Evolutionary conservation across 2,888 invertebrate genomes (phyloP).

Genomic region (Torymus aiolomorphi): DNA sequence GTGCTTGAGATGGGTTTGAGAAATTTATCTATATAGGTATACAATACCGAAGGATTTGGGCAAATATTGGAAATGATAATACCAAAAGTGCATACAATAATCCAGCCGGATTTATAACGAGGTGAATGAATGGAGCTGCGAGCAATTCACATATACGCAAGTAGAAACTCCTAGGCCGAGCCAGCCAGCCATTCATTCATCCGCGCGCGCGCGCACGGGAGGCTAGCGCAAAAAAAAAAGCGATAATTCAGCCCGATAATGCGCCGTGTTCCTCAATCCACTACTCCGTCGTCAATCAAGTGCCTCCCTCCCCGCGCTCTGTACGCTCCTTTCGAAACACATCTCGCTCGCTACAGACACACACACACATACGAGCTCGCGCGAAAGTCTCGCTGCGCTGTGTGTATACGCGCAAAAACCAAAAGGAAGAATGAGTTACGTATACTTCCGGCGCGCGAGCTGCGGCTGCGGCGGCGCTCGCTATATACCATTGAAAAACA

Average conservation of each 20-base stretch:
- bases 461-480: too few relatives aligned
- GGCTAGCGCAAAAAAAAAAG: neutral
- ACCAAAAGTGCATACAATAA: too few relatives aligned
- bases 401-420: slow-evolving; percentile 3
- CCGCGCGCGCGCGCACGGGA: neutral
- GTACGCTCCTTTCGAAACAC: slow-evolving; percentile 27
- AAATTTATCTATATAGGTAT: too few relatives aligned
- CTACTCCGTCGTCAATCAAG: slow-evolving; percentile 14
- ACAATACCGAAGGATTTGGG: too few relatives aligned
- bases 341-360: neutral
- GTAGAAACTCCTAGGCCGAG: too few relatives aligned
- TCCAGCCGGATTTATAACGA: too few relatives aligned
- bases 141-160: too few relatives aligned
- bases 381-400: neutral
- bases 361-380: neutral
- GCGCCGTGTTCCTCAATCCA: neutral
- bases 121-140: too few relatives aligned
- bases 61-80: too few relatives aligned
- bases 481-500: slow-evolving; percentile 27
- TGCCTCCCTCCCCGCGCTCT: too few relatives aligned
- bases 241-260: slow-evolving; percentile 23
- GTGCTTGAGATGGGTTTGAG: too few relatives aligned
- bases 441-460: slow-evolving; percentile 41
- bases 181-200: too few relatives aligned
- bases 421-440: slow-evolving; percentile 52